Evolutionary conservation across 37 sponge, comb jelly and placozoan genomes (phyloP), one percentile per base, ranked within the genome.

Genomic region (Halichondria panicea): DNA sequence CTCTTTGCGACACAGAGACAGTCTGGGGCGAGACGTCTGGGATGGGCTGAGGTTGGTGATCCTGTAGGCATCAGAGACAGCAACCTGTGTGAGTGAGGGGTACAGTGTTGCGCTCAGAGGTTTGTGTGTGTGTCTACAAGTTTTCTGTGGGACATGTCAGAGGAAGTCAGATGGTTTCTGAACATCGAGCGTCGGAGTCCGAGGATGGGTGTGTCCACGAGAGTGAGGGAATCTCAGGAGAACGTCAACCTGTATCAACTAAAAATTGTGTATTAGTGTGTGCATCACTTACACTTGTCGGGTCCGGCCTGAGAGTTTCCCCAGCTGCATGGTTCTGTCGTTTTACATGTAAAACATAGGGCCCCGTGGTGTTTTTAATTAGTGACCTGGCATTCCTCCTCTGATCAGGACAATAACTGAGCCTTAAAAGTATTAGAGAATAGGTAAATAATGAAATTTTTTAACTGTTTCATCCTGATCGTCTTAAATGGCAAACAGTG

Each of bases 131-230:
- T 40, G 39, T 39, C 52, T 34, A 46, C 18, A 1, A 71, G 84
- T 50, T 22, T 37, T 38, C 50, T 43, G 39, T 81, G 43, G 21
- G 43, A 72, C 54, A 92, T 71, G 63, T 87, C 84, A 32, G n/a
- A n/a, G n/a, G n/a, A n/a, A n/a, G n/a, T n/a, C n/a, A n/a, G n/a
- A n/a, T 24, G 81, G 82, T 6, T 76, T 60, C 78, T 81, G 65
- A 1, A 85, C 87, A 48, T 90, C 78, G 2, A 30, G 39, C 80
- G 54, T 45, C 82, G 63, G 13, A 85, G 86, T 24, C 91, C 87
- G 18, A 90, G 87, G 66, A 85, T 81, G 45, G 85, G 86, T 21
- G 76, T 81, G 55, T 75, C 75, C 7, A 28, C 34, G 66, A 85
- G 86, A 4, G 72, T 71, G 43, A 70, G 64, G 18, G 32, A 19